These are phyloP conservation scores for Peromyscus attwateri DNA, from an alignment of 2,797 vertebrate species.

Conservation along the genomic window DNA sequence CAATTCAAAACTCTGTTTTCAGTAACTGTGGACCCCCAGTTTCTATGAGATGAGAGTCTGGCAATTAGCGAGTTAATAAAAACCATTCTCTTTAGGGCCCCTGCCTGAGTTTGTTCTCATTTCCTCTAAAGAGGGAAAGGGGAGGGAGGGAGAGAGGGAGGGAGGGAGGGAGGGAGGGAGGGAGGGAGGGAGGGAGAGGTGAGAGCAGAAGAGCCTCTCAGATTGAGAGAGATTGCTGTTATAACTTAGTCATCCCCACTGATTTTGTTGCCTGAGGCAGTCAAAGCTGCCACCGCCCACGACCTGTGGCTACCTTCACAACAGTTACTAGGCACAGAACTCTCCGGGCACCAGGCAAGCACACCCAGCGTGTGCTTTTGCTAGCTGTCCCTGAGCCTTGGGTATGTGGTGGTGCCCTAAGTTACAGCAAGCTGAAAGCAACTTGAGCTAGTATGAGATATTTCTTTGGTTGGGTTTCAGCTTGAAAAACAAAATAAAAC, in stretches of 20 bases:
- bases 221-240: slow-evolving; percentile 56
- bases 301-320: not conserved
- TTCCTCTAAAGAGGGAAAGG: slow-evolving; percentile 44
- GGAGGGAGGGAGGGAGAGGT: not conserved
- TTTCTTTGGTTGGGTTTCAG: not conserved
- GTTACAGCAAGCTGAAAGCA: not conserved
- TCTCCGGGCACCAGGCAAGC: not conserved
- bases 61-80: slow-evolving; percentile 47
- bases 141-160: not conserved
- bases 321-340: not conserved
- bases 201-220: slow-evolving; percentile 60
- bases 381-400: not conserved
- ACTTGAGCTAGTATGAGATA: not conserved
- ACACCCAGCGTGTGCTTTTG: not conserved
- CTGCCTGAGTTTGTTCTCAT: slow-evolving; percentile 68
- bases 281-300: slow-evolving; percentile 13
- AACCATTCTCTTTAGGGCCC: slow-evolving; percentile 33
- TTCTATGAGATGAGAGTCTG: slow-evolving; percentile 1
- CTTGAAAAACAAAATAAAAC: not conserved
- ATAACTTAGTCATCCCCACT: slow-evolving; percentile 45
- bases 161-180: not conserved
- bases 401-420: not conserved
- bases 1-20: slow-evolving; percentile 38
- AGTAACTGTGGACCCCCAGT: not conserved
- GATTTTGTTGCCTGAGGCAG: slow-evolving; percentile 49